phyloP scores from a whole-genome alignment of 1,140 invertebrate genomes.

The Mizuhopecten yessoensis region DNA sequence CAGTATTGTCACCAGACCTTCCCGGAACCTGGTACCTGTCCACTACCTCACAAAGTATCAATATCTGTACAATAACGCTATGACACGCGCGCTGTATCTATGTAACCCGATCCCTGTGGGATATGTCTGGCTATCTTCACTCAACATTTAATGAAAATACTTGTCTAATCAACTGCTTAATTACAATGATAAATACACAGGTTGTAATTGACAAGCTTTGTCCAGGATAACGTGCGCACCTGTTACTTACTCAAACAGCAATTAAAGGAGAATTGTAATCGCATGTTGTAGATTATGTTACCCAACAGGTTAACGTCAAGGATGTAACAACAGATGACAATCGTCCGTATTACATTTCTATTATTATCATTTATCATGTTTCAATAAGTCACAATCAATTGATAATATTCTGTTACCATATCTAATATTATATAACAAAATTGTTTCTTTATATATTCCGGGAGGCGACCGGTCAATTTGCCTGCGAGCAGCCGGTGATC shows the following conservation, averaged over 20 bases:
- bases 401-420: neutral
- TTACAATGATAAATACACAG: slow-evolving; percentile 35
- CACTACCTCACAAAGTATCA: neutral
- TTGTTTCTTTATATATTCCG: neutral
- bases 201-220: slow-evolving; percentile 13
- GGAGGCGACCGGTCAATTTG: neutral
- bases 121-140: neutral
- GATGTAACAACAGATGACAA: neutral
- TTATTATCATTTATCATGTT: slow-evolving; percentile 9
- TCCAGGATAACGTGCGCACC: slow-evolving; percentile 16
- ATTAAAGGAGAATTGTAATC: neutral
- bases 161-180: neutral
- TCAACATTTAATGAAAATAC: slow-evolving; percentile 25
- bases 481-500: neutral
- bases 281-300: slow-evolving; percentile 15
- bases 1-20: neutral
- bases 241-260: slow-evolving; percentile 3
- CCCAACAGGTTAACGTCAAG: neutral
- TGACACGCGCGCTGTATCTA: neutral
- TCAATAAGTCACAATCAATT: neutral
- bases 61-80: neutral
- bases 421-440: neutral
- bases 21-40: neutral
- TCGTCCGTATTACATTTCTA: neutral
- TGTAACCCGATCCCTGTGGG: neutral